These are phyloP conservation scores for Paramormyrops kingsleyae DNA, from an alignment of 2,113 vertebrate genomes.

Conservation along the genomic window DNA sequence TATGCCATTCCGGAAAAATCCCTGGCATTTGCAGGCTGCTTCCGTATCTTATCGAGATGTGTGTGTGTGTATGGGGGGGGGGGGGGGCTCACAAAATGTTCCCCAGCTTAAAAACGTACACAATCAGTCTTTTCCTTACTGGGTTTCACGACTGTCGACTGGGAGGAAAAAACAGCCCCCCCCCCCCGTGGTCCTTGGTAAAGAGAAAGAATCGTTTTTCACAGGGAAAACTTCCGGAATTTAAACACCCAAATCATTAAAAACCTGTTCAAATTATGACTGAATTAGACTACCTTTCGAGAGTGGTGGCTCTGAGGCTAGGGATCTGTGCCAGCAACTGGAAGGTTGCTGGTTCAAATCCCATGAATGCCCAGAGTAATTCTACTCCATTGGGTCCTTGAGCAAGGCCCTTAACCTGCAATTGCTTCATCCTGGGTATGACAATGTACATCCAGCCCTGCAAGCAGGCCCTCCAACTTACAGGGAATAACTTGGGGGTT, in stretches of 20 bases:
- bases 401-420: no score
- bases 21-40: background rate
- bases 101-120: background rate
- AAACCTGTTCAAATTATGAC: background rate
- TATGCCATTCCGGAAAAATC: background rate
- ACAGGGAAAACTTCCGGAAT: background rate
- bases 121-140: background rate
- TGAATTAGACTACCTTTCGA: background rate
- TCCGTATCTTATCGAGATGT: background rate
- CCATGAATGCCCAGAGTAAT: no score
- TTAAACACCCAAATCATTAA: background rate
- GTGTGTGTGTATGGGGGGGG: background rate
- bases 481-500: no score
- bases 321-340: no score
- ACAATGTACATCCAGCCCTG: no score
- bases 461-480: no score
- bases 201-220: background rate
- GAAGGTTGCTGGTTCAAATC: no score
- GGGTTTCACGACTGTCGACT: background rate
- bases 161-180: background rate
- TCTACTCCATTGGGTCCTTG: no score
- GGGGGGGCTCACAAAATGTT: background rate
- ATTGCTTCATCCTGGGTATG: no score
- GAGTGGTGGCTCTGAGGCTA: no score
- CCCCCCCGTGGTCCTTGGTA: background rate